Conservation (phyloP, 1,140 invertebrate genomes). For the Trichonephila clavipes region DNA sequence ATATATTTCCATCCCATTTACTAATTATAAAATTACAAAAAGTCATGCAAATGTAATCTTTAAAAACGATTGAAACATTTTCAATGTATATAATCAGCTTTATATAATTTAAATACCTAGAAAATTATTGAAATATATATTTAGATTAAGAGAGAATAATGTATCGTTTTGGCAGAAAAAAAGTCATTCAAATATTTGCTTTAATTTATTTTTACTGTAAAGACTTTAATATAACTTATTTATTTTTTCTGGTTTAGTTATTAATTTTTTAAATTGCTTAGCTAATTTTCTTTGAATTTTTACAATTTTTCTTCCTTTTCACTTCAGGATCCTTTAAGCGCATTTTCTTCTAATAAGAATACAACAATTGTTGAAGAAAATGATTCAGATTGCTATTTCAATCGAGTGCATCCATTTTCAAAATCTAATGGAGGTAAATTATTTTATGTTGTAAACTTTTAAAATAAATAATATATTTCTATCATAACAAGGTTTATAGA, state of each 20-base stretch:
- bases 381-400: slow-evolving; percentile 50
- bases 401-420: slow-evolving; percentile 54
- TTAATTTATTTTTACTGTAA: not conserved
- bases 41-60: no score
- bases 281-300: not conserved
- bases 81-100: no score
- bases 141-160: no score
- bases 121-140: no score
- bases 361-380: slow-evolving; percentile 46
- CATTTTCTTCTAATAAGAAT: slow-evolving; percentile 19
- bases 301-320: not conserved
- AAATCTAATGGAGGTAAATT: slow-evolving; percentile 48
- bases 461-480: not conserved
- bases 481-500: not conserved
- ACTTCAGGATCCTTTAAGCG: slow-evolving; percentile 43
- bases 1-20: no score
- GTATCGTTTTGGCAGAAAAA: no score
- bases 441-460: not conserved
- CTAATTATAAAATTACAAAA: no score
- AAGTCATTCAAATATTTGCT: no score
- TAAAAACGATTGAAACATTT: no score
- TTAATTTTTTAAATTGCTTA: not conserved
- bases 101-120: no score
- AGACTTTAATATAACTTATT: not conserved
- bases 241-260: no score